Evolutionary conservation across 1,140 invertebrate species (phyloP).

Genomic region (Papilio polytes): DNA sequence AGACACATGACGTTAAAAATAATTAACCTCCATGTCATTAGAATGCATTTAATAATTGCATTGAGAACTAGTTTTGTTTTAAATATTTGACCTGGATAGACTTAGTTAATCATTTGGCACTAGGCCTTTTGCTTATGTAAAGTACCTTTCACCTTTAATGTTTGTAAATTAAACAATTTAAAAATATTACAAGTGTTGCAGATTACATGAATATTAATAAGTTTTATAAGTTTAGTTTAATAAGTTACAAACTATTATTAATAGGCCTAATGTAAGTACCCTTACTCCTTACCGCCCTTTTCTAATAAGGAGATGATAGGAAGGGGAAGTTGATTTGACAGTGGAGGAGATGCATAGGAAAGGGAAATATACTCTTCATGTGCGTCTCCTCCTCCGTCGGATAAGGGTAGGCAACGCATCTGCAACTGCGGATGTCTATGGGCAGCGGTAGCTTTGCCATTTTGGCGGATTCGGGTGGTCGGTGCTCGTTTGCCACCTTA

Average conservation of each 20-base stretch:
- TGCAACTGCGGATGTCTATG: too few species aligned
- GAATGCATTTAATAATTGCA: slow-evolving; percentile 1
- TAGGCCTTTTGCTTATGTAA: background rate
- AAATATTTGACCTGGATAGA: slow-evolving; percentile 18
- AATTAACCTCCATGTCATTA: slow-evolving; percentile 10
- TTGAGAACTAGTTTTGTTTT: slow-evolving; percentile 3
- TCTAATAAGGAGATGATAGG: too few species aligned
- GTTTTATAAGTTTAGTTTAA: background rate
- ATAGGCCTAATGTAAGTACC: too few species aligned
- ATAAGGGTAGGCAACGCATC: too few species aligned
- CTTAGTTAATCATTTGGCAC: background rate
- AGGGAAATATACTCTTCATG: too few species aligned
- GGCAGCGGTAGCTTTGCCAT: too few species aligned
- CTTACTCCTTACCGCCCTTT: too few species aligned
- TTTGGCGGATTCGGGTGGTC: too few species aligned
- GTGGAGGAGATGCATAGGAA: too few species aligned
- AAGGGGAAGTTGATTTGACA: too few species aligned
- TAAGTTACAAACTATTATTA: background rate
- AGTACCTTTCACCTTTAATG: background rate
- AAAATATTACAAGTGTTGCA: background rate
- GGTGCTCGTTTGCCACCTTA: too few species aligned
- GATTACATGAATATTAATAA: slow-evolving; percentile 1
- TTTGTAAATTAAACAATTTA: slow-evolving; percentile 16
- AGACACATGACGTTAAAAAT: background rate
- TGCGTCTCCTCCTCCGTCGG: too few species aligned